phyloP scores from a whole-genome alignment of 2,888 invertebrate species.

The Aphidoletes aphidimyza region DNA sequence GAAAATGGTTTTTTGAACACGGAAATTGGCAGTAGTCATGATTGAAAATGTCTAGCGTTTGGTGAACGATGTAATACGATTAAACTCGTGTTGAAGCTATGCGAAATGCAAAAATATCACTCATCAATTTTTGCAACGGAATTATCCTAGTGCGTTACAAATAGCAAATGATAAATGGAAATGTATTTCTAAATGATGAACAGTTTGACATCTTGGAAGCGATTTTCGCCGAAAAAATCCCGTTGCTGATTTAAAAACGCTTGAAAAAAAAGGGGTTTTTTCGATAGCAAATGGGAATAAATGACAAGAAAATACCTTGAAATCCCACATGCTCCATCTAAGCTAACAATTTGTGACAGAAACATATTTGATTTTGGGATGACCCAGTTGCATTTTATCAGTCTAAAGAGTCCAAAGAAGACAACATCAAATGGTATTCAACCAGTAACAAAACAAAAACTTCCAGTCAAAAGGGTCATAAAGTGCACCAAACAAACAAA shows the following conservation, averaged over 20 bases:
- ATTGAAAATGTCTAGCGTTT: no score
- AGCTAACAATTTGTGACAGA: not conserved
- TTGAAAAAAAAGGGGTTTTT: not conserved
- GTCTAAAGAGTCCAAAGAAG: not conserved
- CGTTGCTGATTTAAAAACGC: not conserved
- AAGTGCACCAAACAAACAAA: not conserved
- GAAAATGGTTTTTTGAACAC: not conserved
- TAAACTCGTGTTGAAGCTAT: not conserved
- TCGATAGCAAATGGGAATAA: not conserved
- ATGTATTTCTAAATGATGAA: not conserved
- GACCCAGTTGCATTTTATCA: slow-evolving; percentile 22
- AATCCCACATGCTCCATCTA: slow-evolving; percentile 28
- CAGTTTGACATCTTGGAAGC: not conserved
- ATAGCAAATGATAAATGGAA: not conserved
- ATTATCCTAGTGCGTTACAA: not conserved
- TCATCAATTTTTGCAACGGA: not conserved
- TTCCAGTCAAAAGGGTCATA: not conserved
- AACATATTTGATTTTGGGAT: not conserved
- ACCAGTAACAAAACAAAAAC: no score
- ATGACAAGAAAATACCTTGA: not conserved
- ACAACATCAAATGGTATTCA: no score
- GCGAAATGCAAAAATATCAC: not conserved
- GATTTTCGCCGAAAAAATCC: not conserved
- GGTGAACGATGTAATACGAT: not conserved
- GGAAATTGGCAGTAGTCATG: not conserved